Conservation (phyloP, 35 echinoderm and acorn worm species). For the Ptychodera flava region DNA sequence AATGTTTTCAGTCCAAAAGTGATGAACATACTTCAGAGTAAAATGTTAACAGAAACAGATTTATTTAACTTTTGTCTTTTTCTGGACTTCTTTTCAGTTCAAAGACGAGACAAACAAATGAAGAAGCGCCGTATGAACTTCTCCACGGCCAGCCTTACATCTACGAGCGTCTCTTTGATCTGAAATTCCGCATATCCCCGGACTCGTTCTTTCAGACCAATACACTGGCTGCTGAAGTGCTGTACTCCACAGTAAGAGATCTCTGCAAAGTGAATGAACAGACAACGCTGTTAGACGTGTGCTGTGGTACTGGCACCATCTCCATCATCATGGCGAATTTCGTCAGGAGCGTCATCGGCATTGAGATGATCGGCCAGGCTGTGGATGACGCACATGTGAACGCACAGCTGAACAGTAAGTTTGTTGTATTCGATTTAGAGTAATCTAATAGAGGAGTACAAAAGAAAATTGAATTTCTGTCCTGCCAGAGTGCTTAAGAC, state of each 20-base stretch:
- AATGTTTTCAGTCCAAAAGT: too few relatives aligned
- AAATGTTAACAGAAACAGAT: too few relatives aligned
- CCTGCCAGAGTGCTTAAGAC: too few relatives aligned
- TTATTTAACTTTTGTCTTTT: background rate
- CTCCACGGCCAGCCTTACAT: constrained; percentile 29
- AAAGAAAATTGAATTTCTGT: too few relatives aligned
- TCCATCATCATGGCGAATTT: constrained; percentile 30
- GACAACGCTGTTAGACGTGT: constrained; percentile 41
- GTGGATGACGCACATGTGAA: constrained; percentile 47
- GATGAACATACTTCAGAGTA: too few relatives aligned
- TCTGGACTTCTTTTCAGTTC: constrained; percentile 2
- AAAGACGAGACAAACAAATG: constrained; percentile 38
- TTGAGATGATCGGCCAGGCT: constrained; percentile 51
- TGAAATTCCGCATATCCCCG: constrained; percentile 54
- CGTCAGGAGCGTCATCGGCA: constrained; percentile 49
- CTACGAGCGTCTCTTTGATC: constrained; percentile 39
- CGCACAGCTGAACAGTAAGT: constrained; percentile 24
- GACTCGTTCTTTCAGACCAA: constrained; percentile 59
- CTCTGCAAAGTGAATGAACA: background rate
- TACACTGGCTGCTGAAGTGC: constrained; percentile 34
- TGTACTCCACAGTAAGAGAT: constrained; percentile 51
- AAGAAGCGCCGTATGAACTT: constrained; percentile 32
- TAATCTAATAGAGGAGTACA: too few relatives aligned
- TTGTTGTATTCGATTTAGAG: too few relatives aligned
- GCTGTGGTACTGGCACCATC: constrained; percentile 66